Base-by-base conservation (phyloP, 2,113 vertebrate species). In the Corythornis cristatus region DNA sequence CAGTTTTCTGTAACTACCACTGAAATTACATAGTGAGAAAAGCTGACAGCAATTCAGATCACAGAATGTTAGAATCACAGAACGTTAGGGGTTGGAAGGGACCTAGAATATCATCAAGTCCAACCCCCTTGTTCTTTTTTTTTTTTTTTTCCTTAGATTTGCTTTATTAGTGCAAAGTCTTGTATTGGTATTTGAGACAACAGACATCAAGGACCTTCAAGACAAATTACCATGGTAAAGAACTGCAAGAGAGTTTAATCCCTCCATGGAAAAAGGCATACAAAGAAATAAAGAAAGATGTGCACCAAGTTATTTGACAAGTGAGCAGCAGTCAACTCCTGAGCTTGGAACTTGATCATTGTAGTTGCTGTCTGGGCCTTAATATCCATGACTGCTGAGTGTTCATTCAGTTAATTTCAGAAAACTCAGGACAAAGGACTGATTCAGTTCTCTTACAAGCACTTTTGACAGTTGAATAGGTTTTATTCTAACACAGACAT, bases 351-450 rank as follows among this genome's bases (percentile, higher is more conserved):
- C 61, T 82, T 0, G 0, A 46, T 53, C 46, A 72, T n/a, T 87
- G 57, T 89, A 60, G 40, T 37, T 79, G 14, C 18, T 79, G 43
- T 61, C 70, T 75, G 57, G 48, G 35, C n/a, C 54, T 87, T 89
- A 86, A 78, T 22, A 89, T 48, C 66, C n/a, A 40, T 72, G 91
- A 72, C 87, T 89, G 35, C 65, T 72, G 70, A 75, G 20, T 17
- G 15, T 28, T 92, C 77, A 68, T 79, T 93, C 74, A 72, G 57
- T 45, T 93, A 5, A 75, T 89, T 81, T 76, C 62, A 74, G 81
- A 95, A 94, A 92, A 89, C 29, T 75, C 48, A 65, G 40, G n/a
- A 92, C 48, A 92, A 95, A 92, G 64, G 48, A 84, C 22, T 51
- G 71, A 90, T 89, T 95, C 81, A 82, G 43, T 61, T 72, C 48